Conservation (phyloP, 2,888 invertebrate genomes). For the Melanophora roralis region DNA sequence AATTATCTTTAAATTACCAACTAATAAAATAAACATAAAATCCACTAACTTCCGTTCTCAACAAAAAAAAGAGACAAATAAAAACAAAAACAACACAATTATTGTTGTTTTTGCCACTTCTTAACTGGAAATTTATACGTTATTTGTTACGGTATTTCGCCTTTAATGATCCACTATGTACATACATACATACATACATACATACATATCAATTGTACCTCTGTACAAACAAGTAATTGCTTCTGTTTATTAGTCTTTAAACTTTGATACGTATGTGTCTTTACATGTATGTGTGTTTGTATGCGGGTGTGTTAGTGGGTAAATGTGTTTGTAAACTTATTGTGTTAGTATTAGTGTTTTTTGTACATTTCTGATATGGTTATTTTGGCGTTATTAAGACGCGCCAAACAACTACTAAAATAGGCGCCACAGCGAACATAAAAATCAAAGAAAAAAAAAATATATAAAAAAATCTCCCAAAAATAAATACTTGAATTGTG, state of each 20-base stretch:
- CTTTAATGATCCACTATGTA: slow-evolving; percentile 30
- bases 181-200: no score
- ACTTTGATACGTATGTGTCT: slow-evolving; percentile 15
- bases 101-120: slow-evolving; percentile 2
- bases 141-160: slow-evolving; percentile 22
- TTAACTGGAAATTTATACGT: slow-evolving; percentile 1
- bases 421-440: slow-evolving; percentile 58
- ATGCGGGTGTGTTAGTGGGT: slow-evolving; percentile 54
- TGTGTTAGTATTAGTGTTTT: slow-evolving; percentile 46
- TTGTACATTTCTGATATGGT: slow-evolving; percentile 36
- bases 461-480: not conserved
- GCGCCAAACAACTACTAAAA: slow-evolving; percentile 60
- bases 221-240: slow-evolving; percentile 17
- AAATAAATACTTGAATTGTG: slow-evolving; percentile 13
- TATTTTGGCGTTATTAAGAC: slow-evolving; percentile 61
- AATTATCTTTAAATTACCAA: not conserved
- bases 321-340: slow-evolving; percentile 64
- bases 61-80: not conserved
- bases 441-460: slow-evolving; percentile 36
- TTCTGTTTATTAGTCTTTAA: slow-evolving; percentile 21
- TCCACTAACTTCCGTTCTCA: not conserved
- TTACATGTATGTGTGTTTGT: slow-evolving; percentile 42
- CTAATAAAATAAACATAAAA: not conserved
- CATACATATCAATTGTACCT: no score
- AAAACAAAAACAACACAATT: slow-evolving; percentile 1